Conservation (phyloP, 2,797 vertebrate species). For the Muscicapa comitata region DNA sequence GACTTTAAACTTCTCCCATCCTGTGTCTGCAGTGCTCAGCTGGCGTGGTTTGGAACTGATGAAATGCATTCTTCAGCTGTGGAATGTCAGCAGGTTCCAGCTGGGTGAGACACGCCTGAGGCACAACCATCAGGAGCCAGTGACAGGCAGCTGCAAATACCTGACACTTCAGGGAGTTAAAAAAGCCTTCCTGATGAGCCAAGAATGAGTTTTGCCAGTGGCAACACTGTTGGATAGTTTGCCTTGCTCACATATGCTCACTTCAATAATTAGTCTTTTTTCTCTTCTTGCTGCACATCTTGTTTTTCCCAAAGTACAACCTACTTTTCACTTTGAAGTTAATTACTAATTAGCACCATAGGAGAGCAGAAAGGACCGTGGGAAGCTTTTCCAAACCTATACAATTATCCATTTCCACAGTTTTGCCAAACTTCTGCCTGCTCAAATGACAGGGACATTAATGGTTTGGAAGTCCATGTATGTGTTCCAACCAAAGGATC, state of each 20-base stretch:
- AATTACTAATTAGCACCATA: background rate
- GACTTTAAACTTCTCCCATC: background rate
- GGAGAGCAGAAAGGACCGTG: background rate
- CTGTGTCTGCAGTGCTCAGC: fast-evolving
- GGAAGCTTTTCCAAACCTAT: background rate
- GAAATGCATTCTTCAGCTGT: background rate
- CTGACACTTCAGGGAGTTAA: background rate
- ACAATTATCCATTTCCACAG: background rate
- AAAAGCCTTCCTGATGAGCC: background rate
- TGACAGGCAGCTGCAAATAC: background rate
- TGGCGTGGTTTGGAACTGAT: background rate
- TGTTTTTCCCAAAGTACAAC: background rate
- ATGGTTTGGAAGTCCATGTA: background rate
- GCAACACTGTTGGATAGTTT: background rate
- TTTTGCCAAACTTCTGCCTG: background rate
- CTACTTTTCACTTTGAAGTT: background rate
- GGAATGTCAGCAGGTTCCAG: background rate
- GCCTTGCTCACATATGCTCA: background rate
- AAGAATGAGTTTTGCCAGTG: background rate
- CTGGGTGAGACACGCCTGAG: background rate
- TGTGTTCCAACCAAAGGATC: background rate
- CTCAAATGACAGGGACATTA: background rate
- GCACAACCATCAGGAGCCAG: background rate
- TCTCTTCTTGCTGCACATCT: background rate
- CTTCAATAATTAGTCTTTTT: background rate